Evolutionary conservation across 2,113 vertebrate genomes (phyloP), one percentile per base, ranked within the genome.

Genomic region (Grammomys dolichurus): DNA sequence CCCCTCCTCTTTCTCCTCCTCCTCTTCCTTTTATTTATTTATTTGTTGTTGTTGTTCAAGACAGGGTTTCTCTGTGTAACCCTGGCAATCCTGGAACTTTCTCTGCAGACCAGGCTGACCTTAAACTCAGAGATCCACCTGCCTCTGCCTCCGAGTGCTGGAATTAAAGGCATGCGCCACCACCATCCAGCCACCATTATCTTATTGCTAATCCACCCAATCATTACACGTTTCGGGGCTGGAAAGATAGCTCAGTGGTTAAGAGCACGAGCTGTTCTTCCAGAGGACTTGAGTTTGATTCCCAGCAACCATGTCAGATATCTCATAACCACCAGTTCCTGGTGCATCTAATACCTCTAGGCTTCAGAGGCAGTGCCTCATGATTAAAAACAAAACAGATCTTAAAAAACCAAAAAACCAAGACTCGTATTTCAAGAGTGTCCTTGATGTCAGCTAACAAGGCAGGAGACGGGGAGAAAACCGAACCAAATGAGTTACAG

Each of bases 391-490:
- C 17, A 63, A 63, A 60, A 63, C 40, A 82, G 13, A 60, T 40
- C 80, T 82, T 60, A 13, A 58, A 58, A 51, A 56, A 4, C 12
- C 63, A 22, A 84, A 84, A 63, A 58, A 10, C 58, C 28, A 31
- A 81, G 46, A 80, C 80, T 72, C 54, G 12, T 17, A 6, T 82
- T 75, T 85, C 1, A 3, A 77, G 75, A 76, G 24, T 89, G 31
- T 92, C 48, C 77, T 40, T 58, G 46, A 7, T 72, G 60, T 31
- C 56, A 90, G 40, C 12, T 31, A 60, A 67, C 58, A 13, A 22
- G 58, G 6, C 26, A 28, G 73, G 93, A 88, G 7, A 33, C 43
- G 31, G 17, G 31, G 20, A 93, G 86, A 96, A 94, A 95, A 43
- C 9, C 20, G 69, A 94, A 56, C 14, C 36, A 86, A 82, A 54